Percentiles rank a stretch among this genome's conserved stretches.
phyloP scores from a whole-genome alignment of 2,113 vertebrate genomes.

The Sturnus vulgaris region DNA sequence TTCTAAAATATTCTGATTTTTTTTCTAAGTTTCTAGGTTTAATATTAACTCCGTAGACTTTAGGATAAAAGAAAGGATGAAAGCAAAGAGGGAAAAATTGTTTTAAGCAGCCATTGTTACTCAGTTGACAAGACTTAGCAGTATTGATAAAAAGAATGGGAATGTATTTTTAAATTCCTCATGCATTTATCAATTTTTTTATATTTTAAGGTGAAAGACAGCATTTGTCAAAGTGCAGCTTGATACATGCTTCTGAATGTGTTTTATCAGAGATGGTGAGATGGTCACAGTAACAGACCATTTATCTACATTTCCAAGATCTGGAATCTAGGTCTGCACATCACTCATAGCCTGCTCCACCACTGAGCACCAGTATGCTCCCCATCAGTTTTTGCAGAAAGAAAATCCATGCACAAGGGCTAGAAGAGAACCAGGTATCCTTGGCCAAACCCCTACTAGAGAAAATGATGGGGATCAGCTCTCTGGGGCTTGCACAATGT shows the following conservation, averaged over 20 bases:
- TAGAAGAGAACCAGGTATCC: not conserved
- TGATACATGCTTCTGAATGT: not conserved
- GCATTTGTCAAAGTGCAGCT: not conserved
- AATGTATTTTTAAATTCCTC: not conserved
- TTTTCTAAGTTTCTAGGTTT: not conserved
- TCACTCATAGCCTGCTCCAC: not conserved
- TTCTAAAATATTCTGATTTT: no score
- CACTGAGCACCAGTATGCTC: not conserved
- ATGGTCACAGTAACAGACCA: not conserved
- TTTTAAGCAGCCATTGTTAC: not conserved
- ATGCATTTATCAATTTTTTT: not conserved
- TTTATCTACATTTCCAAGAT: not conserved
- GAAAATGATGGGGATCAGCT: not conserved
- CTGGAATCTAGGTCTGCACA: not conserved
- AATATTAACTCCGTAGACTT: not conserved
- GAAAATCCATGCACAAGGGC: not conserved
- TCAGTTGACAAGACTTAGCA: not conserved
- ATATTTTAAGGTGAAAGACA: not conserved
- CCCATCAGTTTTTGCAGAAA: not conserved
- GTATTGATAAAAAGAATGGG: not conserved
- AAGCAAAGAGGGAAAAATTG: not conserved
- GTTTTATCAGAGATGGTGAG: not conserved
- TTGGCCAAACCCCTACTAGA: not conserved
- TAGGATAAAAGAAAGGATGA: not conserved
- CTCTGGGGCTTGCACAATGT: not conserved